phyloP scores from a whole-genome alignment of 2,113 vertebrate genomes.

The Ailurus styani region DNA sequence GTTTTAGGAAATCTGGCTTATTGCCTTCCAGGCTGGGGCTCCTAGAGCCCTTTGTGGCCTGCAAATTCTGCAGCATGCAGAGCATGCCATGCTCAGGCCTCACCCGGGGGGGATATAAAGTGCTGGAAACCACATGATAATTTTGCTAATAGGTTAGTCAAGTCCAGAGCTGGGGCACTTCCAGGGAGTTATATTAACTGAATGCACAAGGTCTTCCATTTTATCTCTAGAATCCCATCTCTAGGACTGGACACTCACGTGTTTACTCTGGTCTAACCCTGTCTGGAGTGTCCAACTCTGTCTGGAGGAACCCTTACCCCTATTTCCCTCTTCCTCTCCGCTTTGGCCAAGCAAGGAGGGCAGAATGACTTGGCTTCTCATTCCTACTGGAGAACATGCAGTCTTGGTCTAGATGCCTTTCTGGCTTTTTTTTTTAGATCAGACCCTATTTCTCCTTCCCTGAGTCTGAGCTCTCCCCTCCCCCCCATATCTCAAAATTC shows the following conservation, averaged over 20 bases:
- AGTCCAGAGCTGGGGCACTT: neutral
- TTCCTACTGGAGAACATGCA: neutral
- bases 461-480: neutral
- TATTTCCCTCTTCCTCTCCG: neutral
- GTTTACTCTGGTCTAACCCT: neutral
- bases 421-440: neutral
- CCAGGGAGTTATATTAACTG: neutral
- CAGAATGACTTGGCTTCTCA: neutral
- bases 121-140: neutral
- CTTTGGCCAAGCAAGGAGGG: neutral
- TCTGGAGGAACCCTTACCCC: neutral
- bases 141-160: neutral
- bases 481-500: neutral
- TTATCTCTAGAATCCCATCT: neutral
- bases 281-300: neutral
- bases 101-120: neutral
- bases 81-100: neutral
- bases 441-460: neutral
- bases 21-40: neutral
- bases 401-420: neutral
- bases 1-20: neutral
- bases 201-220: neutral
- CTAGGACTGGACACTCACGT: neutral
- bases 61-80: neutral
- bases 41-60: neutral